Evolutionary conservation across 2,113 vertebrate species (phyloP).

Genomic region (Lepus americanus): DNA sequence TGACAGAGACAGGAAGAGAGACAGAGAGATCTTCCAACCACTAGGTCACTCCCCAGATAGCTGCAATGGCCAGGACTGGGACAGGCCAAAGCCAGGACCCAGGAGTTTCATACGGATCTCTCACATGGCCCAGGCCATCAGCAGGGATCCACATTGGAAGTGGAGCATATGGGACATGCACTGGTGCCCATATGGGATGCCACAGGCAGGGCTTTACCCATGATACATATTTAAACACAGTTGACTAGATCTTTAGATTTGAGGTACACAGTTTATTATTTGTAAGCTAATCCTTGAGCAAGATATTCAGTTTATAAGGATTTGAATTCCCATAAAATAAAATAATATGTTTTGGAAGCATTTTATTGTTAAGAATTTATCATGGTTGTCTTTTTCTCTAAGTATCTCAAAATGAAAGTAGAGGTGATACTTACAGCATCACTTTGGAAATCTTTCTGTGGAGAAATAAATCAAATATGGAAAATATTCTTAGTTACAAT

Average conservation of each 20-base stretch:
- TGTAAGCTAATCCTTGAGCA: conserved; percentile 12
- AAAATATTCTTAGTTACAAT: conserved; percentile 25
- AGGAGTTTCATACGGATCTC: no score
- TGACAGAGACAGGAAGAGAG: no score
- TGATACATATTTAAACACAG: not conserved
- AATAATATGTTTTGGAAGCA: conserved; percentile 8
- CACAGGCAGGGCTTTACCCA: no score
- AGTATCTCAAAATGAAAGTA: conserved; percentile 50
- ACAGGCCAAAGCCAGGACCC: no score
- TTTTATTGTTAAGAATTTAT: conserved; percentile 1
- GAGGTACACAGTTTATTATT: not conserved
- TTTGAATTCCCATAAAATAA: not conserved
- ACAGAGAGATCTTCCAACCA: no score
- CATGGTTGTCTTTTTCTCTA: not conserved
- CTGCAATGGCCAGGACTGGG: no score
- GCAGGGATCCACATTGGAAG: no score
- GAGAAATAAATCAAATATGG: conserved; percentile 30
- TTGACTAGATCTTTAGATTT: not conserved
- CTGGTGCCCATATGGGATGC: no score
- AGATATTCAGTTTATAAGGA: conserved; percentile 30
- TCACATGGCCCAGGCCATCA: no score
- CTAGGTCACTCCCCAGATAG: no score
- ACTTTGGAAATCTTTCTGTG: conserved; percentile 19
- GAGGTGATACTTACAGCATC: not conserved
- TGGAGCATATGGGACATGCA: no score